Conservation (phyloP, 2,888 invertebrate species). For the Lasioglossum lativentre region DNA sequence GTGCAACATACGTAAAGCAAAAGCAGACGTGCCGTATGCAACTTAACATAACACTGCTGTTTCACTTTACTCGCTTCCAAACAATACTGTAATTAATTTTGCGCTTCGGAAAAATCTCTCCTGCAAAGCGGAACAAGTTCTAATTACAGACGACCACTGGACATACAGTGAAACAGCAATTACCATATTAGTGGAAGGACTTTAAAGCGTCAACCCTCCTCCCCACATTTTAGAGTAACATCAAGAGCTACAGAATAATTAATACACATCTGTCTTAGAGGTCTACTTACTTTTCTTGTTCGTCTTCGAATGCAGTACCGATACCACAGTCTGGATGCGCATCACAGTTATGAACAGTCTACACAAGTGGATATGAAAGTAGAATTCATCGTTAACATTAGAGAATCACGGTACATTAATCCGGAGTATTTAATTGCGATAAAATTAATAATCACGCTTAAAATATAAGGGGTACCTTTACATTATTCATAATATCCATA, state of each 20-base stretch:
- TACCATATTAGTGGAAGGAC: constrained; percentile 74
- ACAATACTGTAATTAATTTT: not conserved
- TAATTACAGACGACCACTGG: not conserved
- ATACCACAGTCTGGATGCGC: constrained; percentile 86
- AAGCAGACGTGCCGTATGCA: constrained; percentile 76
- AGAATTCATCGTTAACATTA: not conserved
- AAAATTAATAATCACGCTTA: not conserved
- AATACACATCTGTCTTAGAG: constrained; percentile 5
- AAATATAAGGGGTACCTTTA: constrained; percentile 84
- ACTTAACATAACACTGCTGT: constrained; percentile 64
- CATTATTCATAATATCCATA: constrained; percentile 90
- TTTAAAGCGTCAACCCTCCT: constrained; percentile 70
- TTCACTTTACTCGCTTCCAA: constrained; percentile 45
- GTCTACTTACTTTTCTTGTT: constrained; percentile 83
- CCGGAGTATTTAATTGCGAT: not conserved
- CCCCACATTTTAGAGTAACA: constrained; percentile 53
- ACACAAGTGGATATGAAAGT: constrained; percentile 41
- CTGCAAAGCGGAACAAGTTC: not conserved
- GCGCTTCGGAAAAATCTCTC: not conserved
- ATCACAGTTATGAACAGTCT: constrained; percentile 86
- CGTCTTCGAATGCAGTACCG: constrained; percentile 86
- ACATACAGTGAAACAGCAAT: constrained; percentile 66
- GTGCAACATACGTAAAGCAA: constrained; percentile 63
- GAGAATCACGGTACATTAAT: not conserved
- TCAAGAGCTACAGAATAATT: constrained; percentile 23